Evolutionary conservation across 37 sponge, comb jelly and placozoan genomes (phyloP), one percentile per base, ranked within the genome.

Genomic region (Haliclona indistincta): DNA sequence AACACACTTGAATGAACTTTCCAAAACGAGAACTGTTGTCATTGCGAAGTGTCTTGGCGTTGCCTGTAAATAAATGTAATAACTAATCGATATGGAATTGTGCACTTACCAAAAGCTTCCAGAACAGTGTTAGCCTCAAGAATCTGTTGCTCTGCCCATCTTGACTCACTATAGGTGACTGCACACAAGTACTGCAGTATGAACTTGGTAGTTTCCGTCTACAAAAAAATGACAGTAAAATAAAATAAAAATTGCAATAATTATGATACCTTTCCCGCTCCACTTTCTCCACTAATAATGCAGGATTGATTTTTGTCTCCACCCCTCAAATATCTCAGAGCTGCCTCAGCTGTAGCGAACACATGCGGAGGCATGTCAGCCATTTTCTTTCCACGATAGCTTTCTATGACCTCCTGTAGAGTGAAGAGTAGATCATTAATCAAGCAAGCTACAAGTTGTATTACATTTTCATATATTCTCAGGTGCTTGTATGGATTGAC

Each of bases 11-110:
- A 38, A 95, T 95, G 64, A 95, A 95, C 67, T 95, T 95, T 2
- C 96, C 96, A 81, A 95, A 95, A 11, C 96, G 86, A 68, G 92
- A 90, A 73, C 88, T 87, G 84, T 95, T 95, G 78, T 95, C 96
- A 56, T 95, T 95, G 23, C 96, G 62, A 13, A 95, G 74, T 10
- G 96, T 95, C 79, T 91, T 95, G 3, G 96, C 96, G 82, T 95
- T 95, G 26, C 96, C 96, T 95, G 55, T 5, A 64, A 2, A 49
- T 25, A 22, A 1, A 23, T 53, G 43, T 37, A 2, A 36, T n/a
- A 58, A n/a, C n/a, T 58, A 25, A 58, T 20, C 6, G 6, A 58
- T 6, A 28, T 1, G 41, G 6, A 17, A 3, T 38, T 22, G 23
- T 37, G 32, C n/a, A 38, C 79, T 54, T 34, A 93, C 97, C 97